A percentile compares a stretch with the other conserved stretches of the same genome.
Evolutionary conservation across 2,888 invertebrate species (phyloP).

Genomic region (Himalopsyche anomala): DNA sequence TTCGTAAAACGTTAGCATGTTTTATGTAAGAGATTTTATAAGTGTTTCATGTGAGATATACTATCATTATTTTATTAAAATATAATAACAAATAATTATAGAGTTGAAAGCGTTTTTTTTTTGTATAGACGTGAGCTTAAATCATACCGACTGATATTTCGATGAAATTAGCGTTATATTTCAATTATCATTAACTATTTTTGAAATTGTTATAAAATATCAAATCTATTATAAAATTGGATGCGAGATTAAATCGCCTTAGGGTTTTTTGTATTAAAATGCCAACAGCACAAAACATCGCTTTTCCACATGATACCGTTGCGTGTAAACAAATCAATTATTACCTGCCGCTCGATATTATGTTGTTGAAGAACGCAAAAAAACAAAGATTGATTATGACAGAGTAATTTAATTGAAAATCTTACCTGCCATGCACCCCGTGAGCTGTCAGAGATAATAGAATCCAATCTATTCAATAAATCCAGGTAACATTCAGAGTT

Average conservation of each 20-base stretch:
- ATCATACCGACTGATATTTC: too few relatives aligned
- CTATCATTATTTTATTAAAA: too few relatives aligned
- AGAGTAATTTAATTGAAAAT: conserved; percentile 32
- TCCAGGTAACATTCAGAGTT: conserved; percentile 36
- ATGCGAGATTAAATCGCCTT: not conserved
- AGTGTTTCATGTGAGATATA: too few relatives aligned
- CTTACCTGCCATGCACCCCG: conserved; percentile 15
- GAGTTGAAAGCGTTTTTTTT: too few relatives aligned
- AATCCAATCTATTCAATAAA: conserved; percentile 38
- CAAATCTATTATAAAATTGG: conserved; percentile 1
- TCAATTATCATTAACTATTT: not conserved
- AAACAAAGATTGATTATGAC: conserved; percentile 39
- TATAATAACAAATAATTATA: too few relatives aligned
- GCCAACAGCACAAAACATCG: conserved; percentile 7
- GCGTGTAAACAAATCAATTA: conserved; percentile 39
- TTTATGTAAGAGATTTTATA: too few relatives aligned
- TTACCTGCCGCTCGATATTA: conserved; percentile 32
- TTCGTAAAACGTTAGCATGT: too few relatives aligned
- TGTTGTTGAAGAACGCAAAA: conserved; percentile 14
- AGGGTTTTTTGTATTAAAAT: conserved; percentile 2
- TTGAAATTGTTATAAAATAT: conserved; percentile 5
- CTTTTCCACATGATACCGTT: conserved; percentile 29
- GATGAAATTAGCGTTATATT: conserved; percentile 18
- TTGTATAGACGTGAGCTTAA: too few relatives aligned
- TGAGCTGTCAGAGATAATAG: conserved; percentile 23